Evolutionary conservation across 2,113 vertebrate species (phyloP).

Genomic region (Atlantisia rogersi): DNA sequence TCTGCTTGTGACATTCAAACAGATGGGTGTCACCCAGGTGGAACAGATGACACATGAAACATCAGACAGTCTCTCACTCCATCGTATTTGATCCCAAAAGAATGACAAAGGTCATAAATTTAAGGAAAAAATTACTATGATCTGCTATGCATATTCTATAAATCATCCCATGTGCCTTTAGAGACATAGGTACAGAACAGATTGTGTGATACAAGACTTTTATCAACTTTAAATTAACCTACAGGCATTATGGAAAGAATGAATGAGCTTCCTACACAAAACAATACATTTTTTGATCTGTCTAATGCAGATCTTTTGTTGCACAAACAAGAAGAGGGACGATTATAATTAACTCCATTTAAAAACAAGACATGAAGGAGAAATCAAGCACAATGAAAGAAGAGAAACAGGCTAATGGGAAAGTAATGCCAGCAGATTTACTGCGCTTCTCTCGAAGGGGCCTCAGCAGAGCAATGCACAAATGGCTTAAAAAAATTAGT

Average conservation of each 20-base stretch:
- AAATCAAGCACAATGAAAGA: background rate
- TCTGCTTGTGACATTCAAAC: background rate
- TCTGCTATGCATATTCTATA: background rate
- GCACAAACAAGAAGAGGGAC: background rate
- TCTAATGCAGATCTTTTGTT: background rate
- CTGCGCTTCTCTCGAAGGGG: background rate
- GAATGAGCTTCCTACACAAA: background rate
- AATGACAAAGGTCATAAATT: background rate
- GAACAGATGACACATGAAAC: constrained; percentile 48
- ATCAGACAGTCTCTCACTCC: constrained; percentile 35
- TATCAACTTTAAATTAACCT: background rate
- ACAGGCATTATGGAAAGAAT: background rate
- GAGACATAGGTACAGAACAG: background rate
- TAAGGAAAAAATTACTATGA: background rate
- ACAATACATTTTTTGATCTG: background rate
- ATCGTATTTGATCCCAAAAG: background rate
- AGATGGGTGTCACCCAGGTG: constrained; percentile 53
- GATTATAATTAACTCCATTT: background rate
- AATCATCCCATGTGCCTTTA: background rate
- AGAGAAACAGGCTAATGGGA: background rate
- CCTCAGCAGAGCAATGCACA: background rate
- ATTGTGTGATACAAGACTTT: background rate
- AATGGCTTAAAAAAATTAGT: background rate
- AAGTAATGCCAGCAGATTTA: background rate
- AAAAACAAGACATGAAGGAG: background rate